Evolutionary conservation across 2,113 vertebrate species (phyloP).

Genomic region (Stictonetta naevosa): DNA sequence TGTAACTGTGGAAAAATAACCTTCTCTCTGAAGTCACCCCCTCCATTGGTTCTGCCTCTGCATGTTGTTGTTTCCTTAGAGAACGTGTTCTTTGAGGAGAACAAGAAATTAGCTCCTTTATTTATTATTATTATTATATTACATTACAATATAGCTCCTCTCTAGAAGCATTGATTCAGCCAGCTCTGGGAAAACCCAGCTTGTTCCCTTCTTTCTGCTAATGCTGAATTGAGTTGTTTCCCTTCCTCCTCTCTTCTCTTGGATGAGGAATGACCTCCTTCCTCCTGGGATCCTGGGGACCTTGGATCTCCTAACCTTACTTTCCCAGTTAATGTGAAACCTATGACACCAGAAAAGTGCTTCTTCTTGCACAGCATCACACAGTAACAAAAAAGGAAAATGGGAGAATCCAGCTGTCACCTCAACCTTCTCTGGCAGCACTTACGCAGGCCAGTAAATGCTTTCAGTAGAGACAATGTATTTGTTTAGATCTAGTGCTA

Average conservation of each 20-base stretch:
- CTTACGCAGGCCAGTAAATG: background rate
- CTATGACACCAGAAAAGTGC: background rate
- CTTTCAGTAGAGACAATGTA: background rate
- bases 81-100: background rate
- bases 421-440: background rate
- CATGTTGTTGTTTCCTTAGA: background rate
- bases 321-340: background rate
- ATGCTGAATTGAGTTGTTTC: background rate
- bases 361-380: background rate
- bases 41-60: background rate
- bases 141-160: background rate
- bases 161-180: background rate
- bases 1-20: background rate
- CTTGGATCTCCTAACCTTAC: background rate
- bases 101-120: background rate
- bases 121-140: background rate
- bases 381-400: background rate
- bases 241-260: background rate
- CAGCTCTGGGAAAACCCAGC: background rate
- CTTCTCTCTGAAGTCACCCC: background rate
- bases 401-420: background rate
- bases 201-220: background rate
- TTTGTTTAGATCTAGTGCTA: background rate
- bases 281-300: background rate
- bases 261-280: background rate